Percentiles rank a stretch among this genome's conserved stretches.
phyloP scores from a whole-genome alignment of 1,140 invertebrate genomes.

The Octopus sinensis region DNA sequence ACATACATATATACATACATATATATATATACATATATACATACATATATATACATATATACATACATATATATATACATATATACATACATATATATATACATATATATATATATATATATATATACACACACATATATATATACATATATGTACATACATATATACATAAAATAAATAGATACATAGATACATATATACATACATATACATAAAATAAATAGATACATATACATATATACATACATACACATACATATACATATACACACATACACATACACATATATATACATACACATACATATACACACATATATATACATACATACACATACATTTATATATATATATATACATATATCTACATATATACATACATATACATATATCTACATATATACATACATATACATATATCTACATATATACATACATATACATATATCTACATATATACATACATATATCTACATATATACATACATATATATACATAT shows the following conservation, averaged over 20 bases:
- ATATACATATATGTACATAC: no score
- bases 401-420: constrained; percentile 1
- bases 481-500: not conserved
- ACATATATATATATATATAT: no score
- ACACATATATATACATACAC: not conserved
- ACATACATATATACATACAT: no score
- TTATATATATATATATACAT: not conserved
- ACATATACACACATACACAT: not conserved
- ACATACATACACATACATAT: not conserved
- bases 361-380: not conserved
- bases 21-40: no score
- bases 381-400: not conserved
- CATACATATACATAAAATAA: not conserved
- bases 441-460: not conserved
- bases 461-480: not conserved
- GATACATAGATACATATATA: no score
- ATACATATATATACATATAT: no score
- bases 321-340: not conserved
- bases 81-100: no score
- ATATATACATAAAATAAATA: no score
- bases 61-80: no score
- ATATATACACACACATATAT: no score
- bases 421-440: not conserved
- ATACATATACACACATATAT: not conserved
- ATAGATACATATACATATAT: not conserved